These are phyloP conservation scores for Cacoxenus indagator DNA, from an alignment of 2,888 invertebrate genomes.

Conservation along the genomic window DNA sequence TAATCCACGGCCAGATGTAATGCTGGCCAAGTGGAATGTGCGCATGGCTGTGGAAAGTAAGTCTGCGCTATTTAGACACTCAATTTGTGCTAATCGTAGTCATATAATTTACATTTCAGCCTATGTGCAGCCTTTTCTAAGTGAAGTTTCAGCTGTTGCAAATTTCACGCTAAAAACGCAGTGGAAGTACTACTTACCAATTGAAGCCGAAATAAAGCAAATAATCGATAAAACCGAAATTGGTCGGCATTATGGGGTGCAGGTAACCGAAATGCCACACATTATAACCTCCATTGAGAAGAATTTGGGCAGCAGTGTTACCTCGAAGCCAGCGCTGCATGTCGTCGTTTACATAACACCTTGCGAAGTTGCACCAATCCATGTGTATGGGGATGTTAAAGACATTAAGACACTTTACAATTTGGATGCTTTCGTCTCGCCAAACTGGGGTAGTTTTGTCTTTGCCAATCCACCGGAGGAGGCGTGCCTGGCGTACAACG, in stretches of 20 bases:
- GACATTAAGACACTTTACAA: constrained; percentile 68
- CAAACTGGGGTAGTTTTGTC: constrained; percentile 92
- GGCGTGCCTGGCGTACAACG: constrained; percentile 72
- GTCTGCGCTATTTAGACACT: neutral
- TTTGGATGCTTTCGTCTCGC: constrained; percentile 83
- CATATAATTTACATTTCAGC: constrained; percentile 71
- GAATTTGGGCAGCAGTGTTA: constrained; percentile 87
- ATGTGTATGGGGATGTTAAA: constrained; percentile 76
- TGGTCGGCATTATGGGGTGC: constrained; percentile 76
- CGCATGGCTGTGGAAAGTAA: constrained; percentile 77
- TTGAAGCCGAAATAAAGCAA: constrained; percentile 81
- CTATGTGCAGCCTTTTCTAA: constrained; percentile 83
- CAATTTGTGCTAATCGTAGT: constrained; percentile 11
- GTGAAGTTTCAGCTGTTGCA: constrained; percentile 79
- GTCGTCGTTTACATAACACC: constrained; percentile 87
- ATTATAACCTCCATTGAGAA: constrained; percentile 90
- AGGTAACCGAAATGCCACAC: constrained; percentile 81
- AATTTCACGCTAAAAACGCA: constrained; percentile 90
- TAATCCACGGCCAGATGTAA: constrained; percentile 83
- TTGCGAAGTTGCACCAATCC: constrained; percentile 80
- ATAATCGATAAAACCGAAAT: constrained; percentile 72
- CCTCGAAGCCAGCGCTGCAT: constrained; percentile 85
- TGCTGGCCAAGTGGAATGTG: constrained; percentile 80
- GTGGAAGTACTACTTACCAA: constrained; percentile 85
- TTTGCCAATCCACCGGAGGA: constrained; percentile 78